Evolutionary conservation across 1,140 invertebrate species (phyloP).

Genomic region (Micrasema longulum): DNA sequence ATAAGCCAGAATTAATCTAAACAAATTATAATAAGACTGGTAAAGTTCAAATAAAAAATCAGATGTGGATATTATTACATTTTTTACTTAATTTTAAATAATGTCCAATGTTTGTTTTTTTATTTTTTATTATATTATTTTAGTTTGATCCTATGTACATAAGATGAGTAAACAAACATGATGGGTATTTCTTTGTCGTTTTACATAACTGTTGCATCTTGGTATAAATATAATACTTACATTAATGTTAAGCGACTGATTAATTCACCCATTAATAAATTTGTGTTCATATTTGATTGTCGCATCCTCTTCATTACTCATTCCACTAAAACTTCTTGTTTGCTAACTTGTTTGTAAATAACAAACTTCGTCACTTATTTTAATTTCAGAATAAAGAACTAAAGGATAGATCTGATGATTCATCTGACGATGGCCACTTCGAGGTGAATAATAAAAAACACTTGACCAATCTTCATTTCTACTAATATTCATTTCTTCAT

Average conservation of each 20-base stretch:
- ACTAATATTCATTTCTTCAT: constrained; percentile 1
- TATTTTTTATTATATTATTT: too few species aligned
- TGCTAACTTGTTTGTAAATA: constrained; percentile 47
- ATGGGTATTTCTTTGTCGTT: not conserved
- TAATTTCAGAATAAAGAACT: constrained; percentile 55
- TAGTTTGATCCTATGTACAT: too few species aligned
- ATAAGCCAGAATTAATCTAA: too few species aligned
- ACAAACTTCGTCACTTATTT: constrained; percentile 48
- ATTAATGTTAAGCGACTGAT: too few species aligned
- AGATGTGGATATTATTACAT: too few species aligned
- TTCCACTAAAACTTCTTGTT: constrained; percentile 32
- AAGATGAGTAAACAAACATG: too few species aligned
- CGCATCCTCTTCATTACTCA: constrained; percentile 35
- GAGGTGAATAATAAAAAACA: constrained; percentile 53
- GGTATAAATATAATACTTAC: too few species aligned
- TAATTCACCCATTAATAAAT: not conserved
- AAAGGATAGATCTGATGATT: constrained; percentile 53
- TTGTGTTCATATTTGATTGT: constrained; percentile 29
- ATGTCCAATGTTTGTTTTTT: too few species aligned
- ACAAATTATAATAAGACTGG: too few species aligned
- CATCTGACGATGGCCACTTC: constrained; percentile 54
- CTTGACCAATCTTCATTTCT: constrained; percentile 14
- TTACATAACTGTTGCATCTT: too few species aligned
- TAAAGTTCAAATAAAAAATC: too few species aligned
- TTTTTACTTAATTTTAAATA: too few species aligned